Evolutionary conservation across 2,797 vertebrate species (phyloP).

Genomic region (Borostomias antarcticus): DNA sequence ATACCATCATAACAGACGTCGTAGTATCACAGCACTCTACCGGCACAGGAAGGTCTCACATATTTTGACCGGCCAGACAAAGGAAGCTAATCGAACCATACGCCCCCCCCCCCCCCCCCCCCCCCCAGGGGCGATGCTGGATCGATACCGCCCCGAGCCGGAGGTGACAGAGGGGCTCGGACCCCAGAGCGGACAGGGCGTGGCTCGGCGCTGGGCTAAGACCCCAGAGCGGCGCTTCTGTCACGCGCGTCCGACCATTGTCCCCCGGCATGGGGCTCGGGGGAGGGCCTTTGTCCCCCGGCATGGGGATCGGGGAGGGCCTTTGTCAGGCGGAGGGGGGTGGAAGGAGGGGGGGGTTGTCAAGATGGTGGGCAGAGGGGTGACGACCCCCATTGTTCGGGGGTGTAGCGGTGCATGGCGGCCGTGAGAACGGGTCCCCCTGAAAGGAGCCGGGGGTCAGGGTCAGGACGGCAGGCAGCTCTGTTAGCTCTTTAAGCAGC

Average conservation of each 20-base stretch:
- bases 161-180: conserved; percentile 28
- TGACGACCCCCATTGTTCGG: conserved; percentile 62
- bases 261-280: conserved; percentile 25
- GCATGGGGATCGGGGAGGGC: conserved; percentile 47
- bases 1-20: too few species aligned
- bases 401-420: conserved; percentile 55
- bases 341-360: conserved; percentile 46
- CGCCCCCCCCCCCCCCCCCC: conserved; percentile 20
- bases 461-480: conserved; percentile 60
- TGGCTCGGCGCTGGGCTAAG: conserved; percentile 25
- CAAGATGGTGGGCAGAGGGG: conserved; percentile 65
- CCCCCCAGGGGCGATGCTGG: background rate
- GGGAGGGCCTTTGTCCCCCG: conserved; percentile 28
- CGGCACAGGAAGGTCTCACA: background rate
- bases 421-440: conserved; percentile 68
- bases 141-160: conserved; percentile 42
- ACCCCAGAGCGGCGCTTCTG: conserved; percentile 47
- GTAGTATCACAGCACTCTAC: too few species aligned
- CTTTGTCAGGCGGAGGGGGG: conserved; percentile 16
- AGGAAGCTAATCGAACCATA: conserved; percentile 6
- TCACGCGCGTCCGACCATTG: conserved; percentile 51
- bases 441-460: conserved; percentile 60
- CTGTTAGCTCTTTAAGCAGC: conserved; percentile 72
- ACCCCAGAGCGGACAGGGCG: conserved; percentile 28
- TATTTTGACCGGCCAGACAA: background rate